phyloP scores from a whole-genome alignment of 2,113 vertebrate species.

The Vidua macroura region DNA sequence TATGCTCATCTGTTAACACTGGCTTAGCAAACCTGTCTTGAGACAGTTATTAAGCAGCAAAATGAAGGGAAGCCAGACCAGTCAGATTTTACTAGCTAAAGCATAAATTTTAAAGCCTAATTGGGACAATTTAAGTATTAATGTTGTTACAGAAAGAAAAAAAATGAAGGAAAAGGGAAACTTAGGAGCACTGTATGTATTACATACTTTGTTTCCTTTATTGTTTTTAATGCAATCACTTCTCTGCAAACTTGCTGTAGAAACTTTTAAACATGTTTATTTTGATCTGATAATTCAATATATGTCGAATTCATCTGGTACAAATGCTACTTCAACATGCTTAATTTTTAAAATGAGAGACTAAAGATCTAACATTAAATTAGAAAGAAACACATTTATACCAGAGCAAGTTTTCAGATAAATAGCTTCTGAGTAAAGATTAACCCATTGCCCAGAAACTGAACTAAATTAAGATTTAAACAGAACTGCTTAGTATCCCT shows the following conservation, averaged over 20 bases:
- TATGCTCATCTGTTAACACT: background rate
- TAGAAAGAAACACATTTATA: background rate
- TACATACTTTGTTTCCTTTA: background rate
- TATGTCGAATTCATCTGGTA: background rate
- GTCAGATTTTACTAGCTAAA: slow-evolving; percentile 8
- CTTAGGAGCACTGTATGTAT: background rate
- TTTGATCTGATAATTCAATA: background rate
- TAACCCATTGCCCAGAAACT: background rate
- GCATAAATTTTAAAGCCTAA: slow-evolving; percentile 36
- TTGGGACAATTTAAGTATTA: background rate
- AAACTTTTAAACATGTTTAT: background rate
- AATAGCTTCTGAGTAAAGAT: background rate
- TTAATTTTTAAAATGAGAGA: background rate
- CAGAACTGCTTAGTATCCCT: background rate
- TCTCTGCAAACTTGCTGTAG: background rate
- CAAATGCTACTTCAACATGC: background rate
- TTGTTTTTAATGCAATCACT: background rate
- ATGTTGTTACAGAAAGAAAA: background rate
- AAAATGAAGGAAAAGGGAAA: background rate
- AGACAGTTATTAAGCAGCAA: background rate
- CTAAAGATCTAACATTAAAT: background rate
- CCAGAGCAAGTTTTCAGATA: background rate
- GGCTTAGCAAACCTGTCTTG: slow-evolving; percentile 1
- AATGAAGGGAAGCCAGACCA: background rate
- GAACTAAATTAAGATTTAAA: slow-evolving; percentile 38